phyloP scores from a whole-genome alignment of 2,797 vertebrate genomes.

The Monodelphis domestica region DNA sequence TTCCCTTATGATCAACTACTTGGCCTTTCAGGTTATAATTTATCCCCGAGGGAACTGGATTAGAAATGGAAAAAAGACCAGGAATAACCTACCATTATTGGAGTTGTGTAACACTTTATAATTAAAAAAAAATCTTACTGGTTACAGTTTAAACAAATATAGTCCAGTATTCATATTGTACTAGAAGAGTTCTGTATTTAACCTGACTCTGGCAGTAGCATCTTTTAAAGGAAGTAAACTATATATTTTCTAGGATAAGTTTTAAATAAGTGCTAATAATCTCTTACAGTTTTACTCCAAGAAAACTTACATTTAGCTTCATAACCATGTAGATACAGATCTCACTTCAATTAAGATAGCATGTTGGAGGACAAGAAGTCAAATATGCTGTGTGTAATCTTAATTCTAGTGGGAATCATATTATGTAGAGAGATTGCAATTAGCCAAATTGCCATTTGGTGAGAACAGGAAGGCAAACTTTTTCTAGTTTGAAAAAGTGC shows the following conservation, averaged over 20 bases:
- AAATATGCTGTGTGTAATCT: not conserved
- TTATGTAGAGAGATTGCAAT: conserved; percentile 25
- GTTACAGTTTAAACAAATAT: conserved; percentile 29
- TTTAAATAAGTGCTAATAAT: not conserved
- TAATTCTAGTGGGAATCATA: not conserved
- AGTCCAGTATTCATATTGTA: conserved; percentile 18
- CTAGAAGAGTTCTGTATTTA: not conserved
- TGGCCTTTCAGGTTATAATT: not conserved
- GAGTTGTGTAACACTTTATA: conserved; percentile 27
- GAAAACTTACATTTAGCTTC: not conserved
- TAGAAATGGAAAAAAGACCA: not conserved
- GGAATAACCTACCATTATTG: conserved; percentile 17
- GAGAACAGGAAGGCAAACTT: conserved; percentile 12
- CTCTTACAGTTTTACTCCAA: not conserved
- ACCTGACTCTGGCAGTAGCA: not conserved
- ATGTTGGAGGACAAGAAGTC: not conserved
- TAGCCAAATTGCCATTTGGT: conserved; percentile 17
- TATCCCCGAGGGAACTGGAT: not conserved
- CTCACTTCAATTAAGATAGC: not conserved
- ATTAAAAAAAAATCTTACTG: not conserved
- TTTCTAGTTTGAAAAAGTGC: conserved; percentile 12
- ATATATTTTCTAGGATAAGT: not conserved
- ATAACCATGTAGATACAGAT: not conserved
- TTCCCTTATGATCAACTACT: conserved; percentile 5
- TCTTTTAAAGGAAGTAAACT: conserved; percentile 25